Evolutionary conservation across 35 echinoderm and acorn worm genomes (phyloP).

Genomic region (Chiridota heheva): DNA sequence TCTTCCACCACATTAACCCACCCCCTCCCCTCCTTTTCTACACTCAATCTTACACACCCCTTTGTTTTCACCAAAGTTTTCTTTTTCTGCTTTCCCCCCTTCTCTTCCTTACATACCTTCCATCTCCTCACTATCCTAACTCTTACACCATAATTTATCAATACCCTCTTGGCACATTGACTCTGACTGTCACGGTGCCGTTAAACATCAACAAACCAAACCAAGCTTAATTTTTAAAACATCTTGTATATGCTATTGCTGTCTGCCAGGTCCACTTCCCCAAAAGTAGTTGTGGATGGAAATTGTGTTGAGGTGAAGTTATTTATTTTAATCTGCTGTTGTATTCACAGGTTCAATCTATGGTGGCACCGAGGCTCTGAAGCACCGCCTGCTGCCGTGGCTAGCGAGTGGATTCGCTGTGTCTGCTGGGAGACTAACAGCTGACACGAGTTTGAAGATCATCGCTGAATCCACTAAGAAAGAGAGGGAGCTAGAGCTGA

Average conservation of each 20-base stretch:
- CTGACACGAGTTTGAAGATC: slow-evolving; percentile 76
- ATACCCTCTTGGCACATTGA: background rate
- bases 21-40: no score
- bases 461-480: slow-evolving; percentile 90
- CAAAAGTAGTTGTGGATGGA: background rate
- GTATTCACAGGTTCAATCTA: slow-evolving; percentile 72
- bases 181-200: background rate
- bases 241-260: background rate
- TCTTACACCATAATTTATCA: no score
- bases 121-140: no score
- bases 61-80: no score
- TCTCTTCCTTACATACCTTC: no score
- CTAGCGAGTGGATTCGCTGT: slow-evolving; percentile 52
- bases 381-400: slow-evolving; percentile 89
- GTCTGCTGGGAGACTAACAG: slow-evolving; percentile 42
- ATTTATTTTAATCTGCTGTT: background rate
- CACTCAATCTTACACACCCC: no score
- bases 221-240: background rate
- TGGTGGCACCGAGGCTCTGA: slow-evolving; percentile 86
- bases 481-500: slow-evolving; percentile 61
- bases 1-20: no score
- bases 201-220: background rate
- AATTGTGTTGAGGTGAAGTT: background rate
- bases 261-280: no score
- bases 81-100: no score